Base-by-base conservation (phyloP, 2,113 vertebrate genomes). In the Oriolus oriolus region DNA sequence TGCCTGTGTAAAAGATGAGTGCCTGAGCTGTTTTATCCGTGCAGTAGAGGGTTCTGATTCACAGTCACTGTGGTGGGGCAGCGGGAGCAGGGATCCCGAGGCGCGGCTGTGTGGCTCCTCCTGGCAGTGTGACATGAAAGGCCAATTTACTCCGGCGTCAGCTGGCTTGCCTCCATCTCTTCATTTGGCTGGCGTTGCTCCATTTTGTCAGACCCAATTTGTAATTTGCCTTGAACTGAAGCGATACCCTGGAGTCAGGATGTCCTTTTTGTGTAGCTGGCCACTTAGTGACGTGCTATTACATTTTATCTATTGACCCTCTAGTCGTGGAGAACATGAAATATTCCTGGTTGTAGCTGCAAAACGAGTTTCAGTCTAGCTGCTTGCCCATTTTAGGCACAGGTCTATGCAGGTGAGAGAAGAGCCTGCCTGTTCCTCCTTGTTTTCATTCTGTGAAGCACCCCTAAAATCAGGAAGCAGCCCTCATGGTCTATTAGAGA, bases 171-270 rank as follows among this genome's bases (percentile, higher is more conserved):
- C 57, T 92, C 84, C 87, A 68, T 54, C 65, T 9, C 91, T 31
- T 83, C 78, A 83, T 93, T 85, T 73, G 1, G 0, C 78, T 93
- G 94, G 91, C 50, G 0, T 9, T 6, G 71, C 54, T 94, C 91
- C 54, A 54, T 49, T 84, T 61, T 96, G 93, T 96, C 95, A 86
- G 90, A 70, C 42, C 17, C 66, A 83, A 86, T 96, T 88, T 95
- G 95, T 94, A 94, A 91, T 90, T 82, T 50, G 79, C 85, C 82
- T 94, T 66, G 90, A 91, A 60, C 54, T 73, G 44, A 35, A 89
- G 87, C 2, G 4, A 66, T 90, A 89, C 90, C 82, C 93, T 18
- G 47, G 75, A 91, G 85, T 70, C 4, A 1, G 85, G 76, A 44
- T 96, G 95, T 74, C 91, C 81, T 90, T 87, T 81, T 59, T 31